Conservation (phyloP, 1,140 invertebrate species). For the Doryteuthis pealeii region DNA sequence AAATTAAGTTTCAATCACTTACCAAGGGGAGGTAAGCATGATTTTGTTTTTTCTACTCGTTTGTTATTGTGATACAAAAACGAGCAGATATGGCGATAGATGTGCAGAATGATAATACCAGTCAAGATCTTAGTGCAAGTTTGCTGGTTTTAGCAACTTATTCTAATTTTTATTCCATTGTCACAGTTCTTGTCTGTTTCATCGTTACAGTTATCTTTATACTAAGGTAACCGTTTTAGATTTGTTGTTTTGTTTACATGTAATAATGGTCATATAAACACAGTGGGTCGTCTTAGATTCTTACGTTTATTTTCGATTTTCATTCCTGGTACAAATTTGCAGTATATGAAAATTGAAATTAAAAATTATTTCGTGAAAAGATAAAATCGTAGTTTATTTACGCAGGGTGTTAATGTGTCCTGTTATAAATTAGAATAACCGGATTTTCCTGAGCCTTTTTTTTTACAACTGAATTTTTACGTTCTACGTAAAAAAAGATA, state of each 20-base stretch:
- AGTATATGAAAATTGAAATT: background rate
- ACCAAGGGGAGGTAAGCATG: no score
- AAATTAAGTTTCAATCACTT: no score
- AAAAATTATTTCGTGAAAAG: background rate
- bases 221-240: slow-evolving; percentile 5
- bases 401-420: no score
- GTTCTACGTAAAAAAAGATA: no score
- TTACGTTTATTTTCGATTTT: background rate
- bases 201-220: slow-evolving; percentile 8
- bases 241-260: no score
- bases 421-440: no score
- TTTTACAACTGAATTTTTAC: no score
- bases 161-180: slow-evolving; percentile 3
- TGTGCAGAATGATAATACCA: background rate
- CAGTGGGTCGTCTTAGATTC: background rate
- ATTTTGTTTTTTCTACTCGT: no score
- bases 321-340: background rate
- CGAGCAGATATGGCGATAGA: background rate
- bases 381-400: background rate
- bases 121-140: background rate
- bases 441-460: no score
- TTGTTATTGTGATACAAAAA: no score
- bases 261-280: no score
- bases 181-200: slow-evolving; percentile 5
- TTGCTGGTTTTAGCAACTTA: background rate